These are phyloP conservation scores for Rhogogaster chlorosoma DNA, from an alignment of 2,888 invertebrate genomes.

Conservation along the genomic window DNA sequence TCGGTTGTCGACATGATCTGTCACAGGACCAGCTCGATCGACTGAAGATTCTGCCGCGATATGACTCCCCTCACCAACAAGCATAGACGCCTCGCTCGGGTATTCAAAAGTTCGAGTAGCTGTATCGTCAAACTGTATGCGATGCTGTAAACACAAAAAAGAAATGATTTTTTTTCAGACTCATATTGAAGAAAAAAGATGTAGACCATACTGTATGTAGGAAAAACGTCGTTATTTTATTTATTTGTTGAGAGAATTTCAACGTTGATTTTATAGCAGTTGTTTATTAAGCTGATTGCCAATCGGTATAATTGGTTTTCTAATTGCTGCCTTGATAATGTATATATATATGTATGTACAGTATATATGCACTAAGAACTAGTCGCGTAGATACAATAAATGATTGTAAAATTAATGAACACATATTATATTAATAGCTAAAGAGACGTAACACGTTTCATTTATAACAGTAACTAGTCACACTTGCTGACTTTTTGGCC, in stretches of 20 bases:
- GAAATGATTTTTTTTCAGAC: constrained; percentile 38
- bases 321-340: not conserved
- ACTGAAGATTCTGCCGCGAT: constrained; percentile 72
- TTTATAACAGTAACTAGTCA: constrained; percentile 76
- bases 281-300: not conserved
- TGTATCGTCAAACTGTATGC: constrained; percentile 93
- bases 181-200: not conserved
- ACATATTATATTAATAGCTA: not conserved
- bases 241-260: not conserved
- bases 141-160: constrained; percentile 83
- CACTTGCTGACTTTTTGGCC: constrained; percentile 73
- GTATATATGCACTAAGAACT: not conserved
- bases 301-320: not conserved
- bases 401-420: constrained; percentile 33
- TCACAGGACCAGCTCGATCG: constrained; percentile 67
- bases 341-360: not conserved
- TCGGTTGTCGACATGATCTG: constrained; percentile 65
- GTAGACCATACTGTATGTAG: not conserved
- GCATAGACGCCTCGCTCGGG: constrained; percentile 92
- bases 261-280: not conserved
- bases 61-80: constrained; percentile 81
- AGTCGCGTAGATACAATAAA: constrained; percentile 15
- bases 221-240: not conserved
- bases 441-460: not conserved
- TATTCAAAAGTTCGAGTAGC: constrained; percentile 95